Evolutionary conservation across 2,113 vertebrate species (phyloP).

Genomic region (Aspidoscelis tigris): DNA sequence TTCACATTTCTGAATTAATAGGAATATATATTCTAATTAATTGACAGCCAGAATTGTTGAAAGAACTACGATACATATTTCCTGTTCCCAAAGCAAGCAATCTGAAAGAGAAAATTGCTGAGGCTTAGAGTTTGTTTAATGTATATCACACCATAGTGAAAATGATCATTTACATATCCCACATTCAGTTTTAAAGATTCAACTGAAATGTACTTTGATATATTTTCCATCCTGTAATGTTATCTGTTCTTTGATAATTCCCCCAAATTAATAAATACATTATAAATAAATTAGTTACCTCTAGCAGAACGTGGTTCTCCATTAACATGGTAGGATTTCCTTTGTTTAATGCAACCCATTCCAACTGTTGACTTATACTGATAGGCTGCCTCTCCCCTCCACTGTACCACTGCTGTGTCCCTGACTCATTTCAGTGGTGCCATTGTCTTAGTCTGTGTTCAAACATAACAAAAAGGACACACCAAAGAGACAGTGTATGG

Average conservation of each 20-base stretch:
- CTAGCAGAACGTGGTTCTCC: too few species aligned
- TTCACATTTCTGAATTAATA: conserved; percentile 60
- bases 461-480: too few species aligned
- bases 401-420: too few species aligned
- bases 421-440: too few species aligned
- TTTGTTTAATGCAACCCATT: too few species aligned
- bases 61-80: conserved; percentile 62
- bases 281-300: not conserved
- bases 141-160: conserved; percentile 46
- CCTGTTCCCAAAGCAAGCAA: conserved; percentile 54
- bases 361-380: too few species aligned
- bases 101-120: conserved; percentile 59
- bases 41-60: conserved; percentile 65
- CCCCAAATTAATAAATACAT: not conserved
- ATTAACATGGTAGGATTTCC: too few species aligned
- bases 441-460: too few species aligned
- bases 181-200: conserved; percentile 33
- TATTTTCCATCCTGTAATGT: not conserved
- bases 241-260: not conserved
- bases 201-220: not conserved
- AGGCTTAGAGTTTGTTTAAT: conserved; percentile 54
- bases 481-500: too few species aligned
- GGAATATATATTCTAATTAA: conserved; percentile 73
- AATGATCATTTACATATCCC: conserved; percentile 48
- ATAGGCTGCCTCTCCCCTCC: too few species aligned